Percentiles rank a stretch among this genome's conserved stretches.
These are phyloP conservation scores for Atractosteus spatula DNA, from an alignment of 2,113 vertebrate species.

Conservation along the genomic window DNA sequence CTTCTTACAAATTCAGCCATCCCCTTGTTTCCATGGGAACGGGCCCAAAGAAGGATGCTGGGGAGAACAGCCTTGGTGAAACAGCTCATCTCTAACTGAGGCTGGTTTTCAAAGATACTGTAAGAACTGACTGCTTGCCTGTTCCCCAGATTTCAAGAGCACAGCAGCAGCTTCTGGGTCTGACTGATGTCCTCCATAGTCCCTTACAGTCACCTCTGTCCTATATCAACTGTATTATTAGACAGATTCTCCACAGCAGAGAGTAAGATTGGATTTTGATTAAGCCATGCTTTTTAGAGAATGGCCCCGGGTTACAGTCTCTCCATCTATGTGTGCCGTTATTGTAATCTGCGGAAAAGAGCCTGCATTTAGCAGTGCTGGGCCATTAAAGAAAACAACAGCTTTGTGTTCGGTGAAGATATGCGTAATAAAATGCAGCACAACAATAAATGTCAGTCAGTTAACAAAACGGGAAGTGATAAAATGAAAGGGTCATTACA, in stretches of 20 bases:
- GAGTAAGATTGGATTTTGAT: constrained; percentile 52
- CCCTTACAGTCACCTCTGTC: not conserved
- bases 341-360: not conserved
- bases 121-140: no score
- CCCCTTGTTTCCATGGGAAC: constrained; percentile 59
- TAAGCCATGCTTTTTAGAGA: constrained; percentile 23
- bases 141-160: no score
- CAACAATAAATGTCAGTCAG: no score
- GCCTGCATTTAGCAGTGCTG: constrained; percentile 30
- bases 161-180: no score
- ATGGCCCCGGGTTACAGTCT: constrained; percentile 43
- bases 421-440: no score
- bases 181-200: no score
- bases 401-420: no score
- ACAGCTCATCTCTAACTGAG: not conserved
- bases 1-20: constrained; percentile 26
- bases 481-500: no score
- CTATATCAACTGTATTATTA: not conserved
- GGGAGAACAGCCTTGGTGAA: constrained; percentile 34
- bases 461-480: no score
- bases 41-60: constrained; percentile 31
- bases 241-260: constrained; percentile 36
- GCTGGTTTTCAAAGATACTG: not conserved
- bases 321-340: constrained; percentile 32
- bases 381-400: no score